Base-by-base conservation (phyloP, 1,140 invertebrate genomes). In the Apis mellifera region DNA sequence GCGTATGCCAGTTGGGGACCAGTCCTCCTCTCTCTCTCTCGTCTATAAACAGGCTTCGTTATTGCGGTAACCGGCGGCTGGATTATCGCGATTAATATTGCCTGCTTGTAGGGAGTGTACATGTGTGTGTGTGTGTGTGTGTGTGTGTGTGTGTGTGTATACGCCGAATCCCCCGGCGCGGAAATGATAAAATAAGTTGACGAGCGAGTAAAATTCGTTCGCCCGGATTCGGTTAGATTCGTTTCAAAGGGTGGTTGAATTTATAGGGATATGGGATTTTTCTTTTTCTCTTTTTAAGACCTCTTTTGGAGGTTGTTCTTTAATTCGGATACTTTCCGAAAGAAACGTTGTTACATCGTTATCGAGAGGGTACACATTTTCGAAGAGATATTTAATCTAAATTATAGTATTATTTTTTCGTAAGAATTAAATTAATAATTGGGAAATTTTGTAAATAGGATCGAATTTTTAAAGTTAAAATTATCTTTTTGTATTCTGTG, bases 41-140 rank as follows among this genome's bases (percentile, higher is more conserved):
- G 32, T n/a, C 65, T 78, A 70, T 86, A 86, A 86, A 86, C 70
- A 75, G 50, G 54, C 60, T 79, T 86, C 59, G 50, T 86, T 79
- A 86, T 74, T 76, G 55, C 66, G 48, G 62, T 78, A 60, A 74
- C 62, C 69, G 77, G 50, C 74, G 68, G 54, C 23, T 59, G 70
- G 80, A 86, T 70, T 82, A 75, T 86, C 76, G 76, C 77, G 75
- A 86, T 52, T 70, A 60, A 78, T 86, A 78, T 65, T 26, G 65
- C 21, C 15, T 55, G 21, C 59, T 32, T n/a, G 32, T 59, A 9
- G 15, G n/a, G 15, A 50, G 50, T 32, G 2, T n/a, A n/a, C n/a
- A n/a, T n/a, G n/a, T n/a, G n/a, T n/a, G 50, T 62, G 13, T 62
- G 0, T 42, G 4, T 42, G 4, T 32, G 3, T 32, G 3, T 32